Evolutionary conservation across 2,888 invertebrate species (phyloP), one percentile per base, ranked within the genome.

Genomic region (Stenodema calcarata): DNA sequence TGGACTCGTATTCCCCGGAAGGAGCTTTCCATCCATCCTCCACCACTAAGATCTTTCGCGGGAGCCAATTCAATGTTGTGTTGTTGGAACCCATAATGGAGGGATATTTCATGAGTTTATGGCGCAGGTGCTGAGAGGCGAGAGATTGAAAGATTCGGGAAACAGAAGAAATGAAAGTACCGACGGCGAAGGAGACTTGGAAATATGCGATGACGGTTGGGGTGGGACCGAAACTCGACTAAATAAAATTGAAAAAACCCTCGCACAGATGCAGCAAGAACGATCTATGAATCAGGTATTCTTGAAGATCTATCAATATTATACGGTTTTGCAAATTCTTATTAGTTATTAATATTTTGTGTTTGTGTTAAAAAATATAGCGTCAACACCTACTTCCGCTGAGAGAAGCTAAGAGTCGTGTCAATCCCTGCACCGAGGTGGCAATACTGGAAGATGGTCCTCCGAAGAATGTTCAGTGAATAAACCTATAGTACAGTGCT

Each of bases 81-180:
- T 2, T 7, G 35, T 2, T 35, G 35, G 35, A 35, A 35, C 35
- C n/a, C n/a, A n/a, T n/a, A n/a, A n/a, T n/a, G 35, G 7, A 2
- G 7, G 4, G 35, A 35, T 35, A 35, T 35, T n/a, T 35, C 16
- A 47, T 12, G 47, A 47, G 16, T 18, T 69, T 1, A 2, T 69
- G 3, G 9, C 18, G 70, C 44, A 78, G 78, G 3, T 78, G 78
- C 44, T 78, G 78, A 41, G 44, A 78, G 78, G 78, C 44, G 78
- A 78, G 27, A n/a, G 78, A 14, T 42, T 44, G 41, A 78, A 78
- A 44, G 78, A 78, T 11, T 35, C 73, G 7, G 41, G 16, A 12
- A 73, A 30, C 41, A 44, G 14, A 78, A 78, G 7, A 0, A 23
- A 1, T 3, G 27, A 23, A 23, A 23, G 78, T 27, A 6, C 18